phyloP scores from a whole-genome alignment of 2,797 vertebrate genomes.

The Pangasius krempfi region DNA sequence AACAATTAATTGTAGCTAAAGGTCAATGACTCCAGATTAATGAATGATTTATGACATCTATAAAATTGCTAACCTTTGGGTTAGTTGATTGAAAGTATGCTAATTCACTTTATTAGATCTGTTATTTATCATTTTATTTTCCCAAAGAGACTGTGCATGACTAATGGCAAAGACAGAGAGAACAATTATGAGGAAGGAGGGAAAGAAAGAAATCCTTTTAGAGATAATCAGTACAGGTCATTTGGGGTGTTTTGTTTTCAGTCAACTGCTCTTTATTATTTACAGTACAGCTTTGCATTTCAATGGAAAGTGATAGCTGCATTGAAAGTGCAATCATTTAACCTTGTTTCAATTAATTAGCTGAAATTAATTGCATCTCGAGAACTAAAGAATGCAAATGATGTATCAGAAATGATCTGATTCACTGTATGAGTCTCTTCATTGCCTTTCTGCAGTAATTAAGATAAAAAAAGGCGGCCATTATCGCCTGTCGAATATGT shows the following conservation, averaged over 20 bases:
- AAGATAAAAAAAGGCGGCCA: neutral
- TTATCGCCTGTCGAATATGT: conserved; percentile 32
- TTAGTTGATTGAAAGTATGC: too few species aligned
- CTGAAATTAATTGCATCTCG: neutral
- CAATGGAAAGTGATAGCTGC: neutral
- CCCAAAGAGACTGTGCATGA: too few species aligned
- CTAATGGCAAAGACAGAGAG: neutral
- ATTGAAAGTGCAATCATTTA: neutral
- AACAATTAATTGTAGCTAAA: neutral
- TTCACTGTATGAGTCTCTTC: conserved; percentile 19
- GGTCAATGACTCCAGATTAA: neutral
- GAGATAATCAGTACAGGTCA: neutral
- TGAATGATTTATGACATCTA: neutral
- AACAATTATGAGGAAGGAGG: neutral
- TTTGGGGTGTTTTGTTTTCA: neutral
- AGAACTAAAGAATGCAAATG: neutral
- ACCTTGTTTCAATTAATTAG: neutral
- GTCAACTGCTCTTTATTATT: neutral
- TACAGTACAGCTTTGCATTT: neutral
- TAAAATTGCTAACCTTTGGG: neutral
- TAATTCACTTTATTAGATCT: neutral
- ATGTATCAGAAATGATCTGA: neutral
- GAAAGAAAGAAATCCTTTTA: neutral
- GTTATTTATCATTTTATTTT: neutral
- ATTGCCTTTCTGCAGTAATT: conserved; percentile 11